Evolutionary conservation across 2,888 invertebrate species (phyloP).

Genomic region (Teleogryllus oceanicus): DNA sequence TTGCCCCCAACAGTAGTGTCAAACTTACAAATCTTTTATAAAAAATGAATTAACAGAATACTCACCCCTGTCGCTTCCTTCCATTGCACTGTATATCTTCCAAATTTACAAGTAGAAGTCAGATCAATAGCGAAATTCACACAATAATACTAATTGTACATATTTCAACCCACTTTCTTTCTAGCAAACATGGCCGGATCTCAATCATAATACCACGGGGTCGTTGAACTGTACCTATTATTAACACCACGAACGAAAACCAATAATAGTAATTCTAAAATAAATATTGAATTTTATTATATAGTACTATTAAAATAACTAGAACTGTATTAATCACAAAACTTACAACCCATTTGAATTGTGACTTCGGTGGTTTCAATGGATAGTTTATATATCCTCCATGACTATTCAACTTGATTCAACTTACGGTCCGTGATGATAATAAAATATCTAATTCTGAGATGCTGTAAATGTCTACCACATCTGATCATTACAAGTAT

Average conservation of each 20-base stretch:
- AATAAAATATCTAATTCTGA: no score
- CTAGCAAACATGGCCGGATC: slow-evolving; percentile 47
- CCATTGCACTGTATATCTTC: slow-evolving; percentile 41
- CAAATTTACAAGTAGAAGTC: background rate
- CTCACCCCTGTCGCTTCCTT: slow-evolving; percentile 48
- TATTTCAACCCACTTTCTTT: slow-evolving; percentile 41
- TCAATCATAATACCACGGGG: slow-evolving; percentile 44
- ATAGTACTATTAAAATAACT: background rate
- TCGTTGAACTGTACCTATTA: slow-evolving; percentile 45
- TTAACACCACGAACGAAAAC: background rate
- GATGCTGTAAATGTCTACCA: no score
- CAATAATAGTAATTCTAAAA: background rate
- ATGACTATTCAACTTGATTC: no score
- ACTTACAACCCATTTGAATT: no score
- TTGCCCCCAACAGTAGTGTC: slow-evolving; percentile 49
- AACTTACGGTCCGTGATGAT: no score
- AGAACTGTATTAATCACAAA: no score
- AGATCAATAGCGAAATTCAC: slow-evolving; percentile 32
- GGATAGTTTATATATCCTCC: no score
- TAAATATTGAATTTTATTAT: background rate
- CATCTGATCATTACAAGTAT: no score
- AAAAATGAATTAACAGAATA: slow-evolving; percentile 33
- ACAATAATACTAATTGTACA: slow-evolving; percentile 43
- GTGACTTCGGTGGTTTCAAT: no score
- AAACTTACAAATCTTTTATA: slow-evolving; percentile 36